phyloP scores from a whole-genome alignment of 2,113 vertebrate genomes.

The Echinops telfairi region DNA sequence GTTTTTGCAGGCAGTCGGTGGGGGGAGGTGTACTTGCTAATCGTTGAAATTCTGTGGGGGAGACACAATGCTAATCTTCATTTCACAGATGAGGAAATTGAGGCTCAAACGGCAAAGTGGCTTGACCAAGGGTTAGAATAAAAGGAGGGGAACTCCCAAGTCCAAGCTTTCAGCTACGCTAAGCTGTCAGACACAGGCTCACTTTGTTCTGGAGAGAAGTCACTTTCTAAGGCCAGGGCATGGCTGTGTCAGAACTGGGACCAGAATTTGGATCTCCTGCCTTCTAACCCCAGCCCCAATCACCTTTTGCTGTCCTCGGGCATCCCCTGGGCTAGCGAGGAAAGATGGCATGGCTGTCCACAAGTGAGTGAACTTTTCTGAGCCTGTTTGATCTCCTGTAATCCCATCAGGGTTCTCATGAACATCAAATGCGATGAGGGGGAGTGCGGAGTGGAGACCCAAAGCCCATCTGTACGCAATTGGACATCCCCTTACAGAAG shows the following conservation, averaged over 20 bases:
- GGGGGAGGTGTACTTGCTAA: no score
- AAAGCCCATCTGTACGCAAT: no score
- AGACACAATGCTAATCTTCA: neutral
- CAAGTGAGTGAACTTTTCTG: conserved; percentile 18
- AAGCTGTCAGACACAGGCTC: neutral
- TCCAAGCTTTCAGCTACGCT: neutral
- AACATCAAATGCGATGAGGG: neutral
- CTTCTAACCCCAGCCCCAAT: neutral
- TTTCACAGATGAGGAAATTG: neutral
- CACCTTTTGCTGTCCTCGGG: no score
- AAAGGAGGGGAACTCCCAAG: neutral
- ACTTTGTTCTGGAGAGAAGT: neutral
- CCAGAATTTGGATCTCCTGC: neutral
- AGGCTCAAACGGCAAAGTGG: neutral
- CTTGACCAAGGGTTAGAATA: neutral
- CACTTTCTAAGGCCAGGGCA: neutral
- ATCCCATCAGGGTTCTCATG: neutral
- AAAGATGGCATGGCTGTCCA: neutral
- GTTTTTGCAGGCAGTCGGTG: no score
- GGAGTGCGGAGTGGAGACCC: no score
- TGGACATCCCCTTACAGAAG: no score
- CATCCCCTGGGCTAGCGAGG: neutral
- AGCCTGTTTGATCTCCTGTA: conserved; percentile 10
- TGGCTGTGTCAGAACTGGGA: neutral
- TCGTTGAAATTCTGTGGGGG: neutral